Evolutionary conservation across 2,113 vertebrate species (phyloP), one percentile per base, ranked within the genome.

Genomic region (Alosa alosa): DNA sequence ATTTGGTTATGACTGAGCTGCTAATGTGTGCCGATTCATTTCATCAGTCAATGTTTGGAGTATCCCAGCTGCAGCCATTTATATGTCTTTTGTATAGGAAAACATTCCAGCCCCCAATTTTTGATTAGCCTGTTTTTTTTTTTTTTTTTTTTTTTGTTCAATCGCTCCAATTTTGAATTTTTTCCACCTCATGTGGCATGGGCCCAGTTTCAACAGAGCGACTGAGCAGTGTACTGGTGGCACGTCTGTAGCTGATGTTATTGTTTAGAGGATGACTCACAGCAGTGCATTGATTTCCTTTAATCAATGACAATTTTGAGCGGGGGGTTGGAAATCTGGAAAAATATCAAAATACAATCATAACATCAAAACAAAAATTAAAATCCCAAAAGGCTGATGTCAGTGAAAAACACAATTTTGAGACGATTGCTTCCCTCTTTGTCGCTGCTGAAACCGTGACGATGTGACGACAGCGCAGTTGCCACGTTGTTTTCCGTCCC

Each of bases 201-300:
- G 25, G 50, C 55, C 36, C 87, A 78, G 50, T 17, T 45, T 87
- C 72, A 55, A 82, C 47, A 85, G 78, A 86, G 84, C 81, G 44
- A 50, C 49, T 57, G 17, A 7, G 52, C n/a, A 89, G 86, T 89
- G 91, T 72, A 88, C 85, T 72, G 75, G 68, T 88, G 82, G 89
- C 86, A 75, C 44, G 82, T 82, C 18, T 88, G 82, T 1, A 64
- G 88, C 85, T 90, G 31, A 88, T 89, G 88, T 82, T 84, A 87
- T 90, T 90, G 87, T 60, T 78, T 49, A 81, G 64, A 82, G 82
- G 47, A 89, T 87, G 84, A 60, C 36, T 85, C 84, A 41, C 17
- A 39, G 39, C 36, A 47, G 31, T 11, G n/a, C 64, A 68, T 68
- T 82, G 31, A 88, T 85, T 83, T 68, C 31, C 31, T 90, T 86